These are phyloP conservation scores for Masticophis lateralis DNA, from an alignment of 2,797 vertebrate species.

Conservation along the genomic window DNA sequence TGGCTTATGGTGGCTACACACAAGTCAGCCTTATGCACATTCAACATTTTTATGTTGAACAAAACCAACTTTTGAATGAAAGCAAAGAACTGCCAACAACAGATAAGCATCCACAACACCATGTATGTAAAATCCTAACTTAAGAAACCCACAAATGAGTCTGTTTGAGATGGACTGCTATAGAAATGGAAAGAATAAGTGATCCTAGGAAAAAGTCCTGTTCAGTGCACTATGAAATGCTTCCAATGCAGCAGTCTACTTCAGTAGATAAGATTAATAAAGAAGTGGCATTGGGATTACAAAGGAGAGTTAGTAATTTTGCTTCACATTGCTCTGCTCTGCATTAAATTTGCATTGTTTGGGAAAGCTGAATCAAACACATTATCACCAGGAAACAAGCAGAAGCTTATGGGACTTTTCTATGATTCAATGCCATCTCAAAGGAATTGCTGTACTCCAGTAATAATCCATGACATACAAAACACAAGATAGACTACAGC, in stretches of 20 bases:
- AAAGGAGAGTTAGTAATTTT: neutral
- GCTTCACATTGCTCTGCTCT: neutral
- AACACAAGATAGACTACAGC: neutral
- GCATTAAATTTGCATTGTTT: neutral
- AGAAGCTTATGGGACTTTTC: neutral
- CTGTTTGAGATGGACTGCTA: neutral
- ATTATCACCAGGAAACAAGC: neutral
- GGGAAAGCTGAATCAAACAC: neutral
- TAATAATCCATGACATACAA: neutral
- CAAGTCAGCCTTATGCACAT: neutral
- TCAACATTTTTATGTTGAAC: neutral
- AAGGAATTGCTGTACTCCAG: neutral
- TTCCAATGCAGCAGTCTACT: neutral
- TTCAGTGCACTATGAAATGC: neutral
- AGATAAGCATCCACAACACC: neutral
- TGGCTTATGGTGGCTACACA: neutral
- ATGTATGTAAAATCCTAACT: neutral
- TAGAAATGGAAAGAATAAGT: neutral
- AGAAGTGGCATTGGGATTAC: neutral
- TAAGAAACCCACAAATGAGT: neutral
- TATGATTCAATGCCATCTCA: neutral
- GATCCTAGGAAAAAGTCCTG: neutral
- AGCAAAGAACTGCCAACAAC: neutral
- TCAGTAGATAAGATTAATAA: neutral
- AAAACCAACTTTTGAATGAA: neutral